Evolutionary conservation across 2,888 invertebrate genomes (phyloP), one percentile per base, ranked within the genome.

Genomic region (Conops quadrifasciatus): DNA sequence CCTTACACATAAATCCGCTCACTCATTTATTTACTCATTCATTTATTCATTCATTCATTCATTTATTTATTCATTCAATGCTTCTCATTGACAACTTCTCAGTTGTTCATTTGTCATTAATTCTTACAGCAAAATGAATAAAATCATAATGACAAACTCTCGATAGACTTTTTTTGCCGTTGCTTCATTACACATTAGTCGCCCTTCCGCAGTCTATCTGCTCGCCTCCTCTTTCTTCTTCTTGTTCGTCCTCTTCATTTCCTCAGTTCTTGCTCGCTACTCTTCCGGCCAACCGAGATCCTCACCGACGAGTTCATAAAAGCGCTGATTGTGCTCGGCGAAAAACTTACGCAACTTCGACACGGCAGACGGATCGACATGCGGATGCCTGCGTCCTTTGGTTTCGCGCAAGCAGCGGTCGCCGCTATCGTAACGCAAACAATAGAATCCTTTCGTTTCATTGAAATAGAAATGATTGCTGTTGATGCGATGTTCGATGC

Each of bases 391-490:
- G 51, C 93, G 88, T 70, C 94, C 92, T 82, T 94, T 92, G 86
- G 97, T 90, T 87, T 94, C 90, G 83, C 92, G 84, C 87, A 97
- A 87, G 90, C 97, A 91, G 87, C 95, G 89, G 89, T 95, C 90
- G 78, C 93, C 91, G 76, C 92, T 92, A 85, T 94, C 93, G 87
- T 95, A 91, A 81, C 94, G 88, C 81, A 94, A 88, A 85, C 98
- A 98, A 87, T 94, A 98, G 88, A 99, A 96, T 73, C 98, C 96
- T 86, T 97, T 96, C 19, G 96, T 96, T 87, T 93, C 93, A 87
- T 99, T 98, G 88, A 96, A 98, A 87, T 97, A 96, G 87, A 98
- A 95, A 87, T 96, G 95, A 84, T 94, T 93, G 79, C 92, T 90
- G 69, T 91, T 91, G 76, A 95, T 92, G 65, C 89, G 87, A 75